Evolutionary conservation across 2,113 vertebrate genomes (phyloP).

Genomic region (Chrysochloris asiatica): DNA sequence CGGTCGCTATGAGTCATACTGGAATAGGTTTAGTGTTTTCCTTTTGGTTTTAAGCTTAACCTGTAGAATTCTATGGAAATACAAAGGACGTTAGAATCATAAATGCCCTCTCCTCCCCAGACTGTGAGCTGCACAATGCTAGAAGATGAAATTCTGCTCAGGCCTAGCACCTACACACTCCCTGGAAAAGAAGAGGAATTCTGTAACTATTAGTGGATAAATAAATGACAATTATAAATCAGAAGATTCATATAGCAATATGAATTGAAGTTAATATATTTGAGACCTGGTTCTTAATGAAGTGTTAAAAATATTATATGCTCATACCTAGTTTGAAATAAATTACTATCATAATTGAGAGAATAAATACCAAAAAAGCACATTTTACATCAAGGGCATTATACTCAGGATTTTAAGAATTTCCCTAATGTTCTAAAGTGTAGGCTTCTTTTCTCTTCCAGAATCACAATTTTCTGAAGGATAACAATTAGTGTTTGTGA

Average conservation of each 20-base stretch:
- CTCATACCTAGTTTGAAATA: background rate
- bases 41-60: background rate
- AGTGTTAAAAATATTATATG: background rate
- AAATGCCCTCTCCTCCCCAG: too few species aligned
- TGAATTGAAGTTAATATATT: background rate
- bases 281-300: background rate
- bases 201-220: background rate
- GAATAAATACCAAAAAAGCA: background rate
- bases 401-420: background rate
- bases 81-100: background rate
- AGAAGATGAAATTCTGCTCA: background rate
- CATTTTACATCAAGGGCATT: background rate
- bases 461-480: conserved; percentile 24
- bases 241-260: background rate
- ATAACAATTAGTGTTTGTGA: conserved; percentile 60
- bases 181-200: background rate
- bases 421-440: background rate
- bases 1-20: background rate
- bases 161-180: background rate
- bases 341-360: background rate
- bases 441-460: background rate
- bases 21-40: background rate
- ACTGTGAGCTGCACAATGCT: accelerated
- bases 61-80: background rate
- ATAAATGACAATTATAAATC: background rate